These are phyloP conservation scores for Grammomys surdaster DNA, from an alignment of 2,113 vertebrate species.

Conservation along the genomic window DNA sequence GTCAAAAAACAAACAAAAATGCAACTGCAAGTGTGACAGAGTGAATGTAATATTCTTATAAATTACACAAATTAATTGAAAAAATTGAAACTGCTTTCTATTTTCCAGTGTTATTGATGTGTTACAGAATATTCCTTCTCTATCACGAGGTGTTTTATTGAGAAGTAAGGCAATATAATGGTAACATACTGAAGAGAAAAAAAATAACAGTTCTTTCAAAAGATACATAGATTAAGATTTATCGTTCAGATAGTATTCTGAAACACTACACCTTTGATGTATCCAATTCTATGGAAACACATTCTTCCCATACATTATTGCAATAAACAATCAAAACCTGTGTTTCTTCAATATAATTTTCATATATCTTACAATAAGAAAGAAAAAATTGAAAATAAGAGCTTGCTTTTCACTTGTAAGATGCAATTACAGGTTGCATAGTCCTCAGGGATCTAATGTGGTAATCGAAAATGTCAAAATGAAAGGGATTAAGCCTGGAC, in stretches of 20 bases:
- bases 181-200: not conserved
- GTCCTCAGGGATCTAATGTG: not conserved
- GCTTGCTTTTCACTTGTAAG: slow-evolving; percentile 43
- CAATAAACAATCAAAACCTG: not conserved
- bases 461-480: slow-evolving; percentile 41
- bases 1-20: not conserved
- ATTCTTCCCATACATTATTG: not conserved
- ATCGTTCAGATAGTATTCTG: not conserved
- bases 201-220: not conserved
- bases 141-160: not conserved
- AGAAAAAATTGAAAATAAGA: not conserved
- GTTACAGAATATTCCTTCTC: not conserved
- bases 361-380: not conserved
- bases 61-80: not conserved
- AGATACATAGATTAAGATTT: not conserved
- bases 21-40: not conserved
- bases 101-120: not conserved
- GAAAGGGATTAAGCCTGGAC: not conserved
- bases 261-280: fast-evolving
- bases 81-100: not conserved
- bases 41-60: not conserved
- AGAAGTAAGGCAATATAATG: slow-evolving; percentile 9
- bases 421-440: slow-evolving; percentile 28
- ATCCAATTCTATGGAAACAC: not conserved
- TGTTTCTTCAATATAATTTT: slow-evolving; percentile 31